Conservation (phyloP, 35 echinoderm and acorn worm species). For the Heliocidaris tuberculata region DNA sequence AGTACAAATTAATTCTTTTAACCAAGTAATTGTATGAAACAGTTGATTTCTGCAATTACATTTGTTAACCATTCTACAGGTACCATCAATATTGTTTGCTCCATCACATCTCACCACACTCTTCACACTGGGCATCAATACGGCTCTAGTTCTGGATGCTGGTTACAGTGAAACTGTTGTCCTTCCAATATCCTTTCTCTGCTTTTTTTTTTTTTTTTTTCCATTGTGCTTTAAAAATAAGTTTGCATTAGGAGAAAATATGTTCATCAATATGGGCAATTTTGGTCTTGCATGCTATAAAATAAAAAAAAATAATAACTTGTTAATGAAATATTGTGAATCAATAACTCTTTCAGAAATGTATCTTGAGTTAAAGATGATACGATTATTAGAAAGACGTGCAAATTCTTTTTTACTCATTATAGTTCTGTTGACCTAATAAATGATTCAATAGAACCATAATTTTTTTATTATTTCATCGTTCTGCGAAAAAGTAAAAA, state of each 20-base stretch:
- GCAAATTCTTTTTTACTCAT: too few species aligned
- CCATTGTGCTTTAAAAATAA: neutral
- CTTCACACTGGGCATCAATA: conserved; percentile 90
- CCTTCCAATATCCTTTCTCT: conserved; percentile 95
- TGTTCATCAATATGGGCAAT: neutral
- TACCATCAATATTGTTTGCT: conserved; percentile 92
- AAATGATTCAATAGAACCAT: too few species aligned
- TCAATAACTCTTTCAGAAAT: neutral
- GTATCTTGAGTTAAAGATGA: neutral
- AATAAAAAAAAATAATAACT: too few species aligned
- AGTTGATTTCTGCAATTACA: neutral
- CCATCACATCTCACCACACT: conserved; percentile 83
- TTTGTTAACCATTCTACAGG: conserved; percentile 56
- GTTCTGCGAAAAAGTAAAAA: too few species aligned
- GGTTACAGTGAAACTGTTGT: conserved; percentile 85
- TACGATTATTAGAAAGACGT: neutral
- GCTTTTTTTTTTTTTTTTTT: neutral
- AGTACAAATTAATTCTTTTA: too few species aligned
- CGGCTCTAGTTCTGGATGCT: conserved; percentile 83
- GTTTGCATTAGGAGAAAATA: neutral
- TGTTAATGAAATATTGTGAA: too few species aligned
- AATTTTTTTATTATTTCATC: too few species aligned
- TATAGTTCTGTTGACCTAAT: too few species aligned
- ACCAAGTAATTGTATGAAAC: too few species aligned
- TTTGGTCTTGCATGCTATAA: neutral